phyloP scores from a whole-genome alignment of 2,888 invertebrate genomes.

The Saturnia japonica region DNA sequence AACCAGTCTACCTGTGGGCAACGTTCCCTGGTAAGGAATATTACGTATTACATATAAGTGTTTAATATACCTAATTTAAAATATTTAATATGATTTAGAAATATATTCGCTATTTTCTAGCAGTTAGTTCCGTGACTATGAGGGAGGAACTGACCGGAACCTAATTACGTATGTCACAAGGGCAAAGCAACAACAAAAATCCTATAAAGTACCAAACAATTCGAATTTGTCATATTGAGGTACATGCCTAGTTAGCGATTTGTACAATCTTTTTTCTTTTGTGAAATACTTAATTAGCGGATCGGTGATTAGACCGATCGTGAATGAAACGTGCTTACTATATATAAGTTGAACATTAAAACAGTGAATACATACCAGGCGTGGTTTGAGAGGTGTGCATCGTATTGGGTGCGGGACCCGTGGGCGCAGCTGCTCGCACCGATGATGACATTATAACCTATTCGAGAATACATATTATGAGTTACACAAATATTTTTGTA shows the following conservation, averaged over 20 bases:
- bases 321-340: no score
- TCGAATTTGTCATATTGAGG: no score
- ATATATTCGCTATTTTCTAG: neutral
- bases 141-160: neutral
- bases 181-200: neutral
- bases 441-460: conserved; percentile 78
- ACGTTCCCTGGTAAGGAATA: no score
- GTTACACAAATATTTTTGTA: neutral
- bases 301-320: no score
- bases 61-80: no score
- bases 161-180: neutral
- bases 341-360: neutral
- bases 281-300: no score
- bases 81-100: no score
- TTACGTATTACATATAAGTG: no score
- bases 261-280: no score
- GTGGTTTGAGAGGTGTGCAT: conserved; percentile 76
- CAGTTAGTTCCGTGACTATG: neutral
- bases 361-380: conserved; percentile 48
- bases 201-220: no score
- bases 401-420: conserved; percentile 54
- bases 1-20: no score
- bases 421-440: conserved; percentile 68
- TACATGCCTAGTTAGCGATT: no score
- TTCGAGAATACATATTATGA: conserved; percentile 19